Conservation (phyloP, 2,888 invertebrate species). For the Chrysotoxum bicinctum region DNA sequence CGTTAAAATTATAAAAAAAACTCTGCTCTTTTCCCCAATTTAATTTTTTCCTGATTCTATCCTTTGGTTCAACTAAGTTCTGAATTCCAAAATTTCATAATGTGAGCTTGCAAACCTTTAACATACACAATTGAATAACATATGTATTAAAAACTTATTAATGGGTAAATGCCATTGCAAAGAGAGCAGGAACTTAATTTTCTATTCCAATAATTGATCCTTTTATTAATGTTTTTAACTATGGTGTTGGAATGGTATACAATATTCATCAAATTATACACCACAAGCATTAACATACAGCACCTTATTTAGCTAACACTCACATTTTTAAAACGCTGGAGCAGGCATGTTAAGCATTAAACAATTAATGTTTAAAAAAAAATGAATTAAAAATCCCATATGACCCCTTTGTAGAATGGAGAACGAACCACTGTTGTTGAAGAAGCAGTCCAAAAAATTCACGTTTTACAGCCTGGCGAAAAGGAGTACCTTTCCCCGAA, state of each 20-base stretch:
- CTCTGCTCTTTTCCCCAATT: no score
- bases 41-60: no score
- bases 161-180: no score
- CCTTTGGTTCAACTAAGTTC: no score
- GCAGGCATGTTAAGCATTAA: background rate
- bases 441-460: constrained; percentile 77
- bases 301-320: background rate
- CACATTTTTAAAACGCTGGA: constrained; percentile 5
- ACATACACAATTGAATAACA: background rate
- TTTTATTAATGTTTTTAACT: background rate
- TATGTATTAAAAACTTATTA: background rate
- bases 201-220: background rate
- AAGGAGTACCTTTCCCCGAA: constrained; percentile 80
- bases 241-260: constrained; percentile 1
- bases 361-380: background rate
- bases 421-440: constrained; percentile 75
- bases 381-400: background rate
- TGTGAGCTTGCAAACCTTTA: no score
- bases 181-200: background rate
- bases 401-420: constrained; percentile 57
- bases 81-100: no score
- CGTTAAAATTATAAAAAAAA: no score
- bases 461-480: constrained; percentile 80
- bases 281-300: background rate
- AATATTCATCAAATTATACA: background rate